Conservation (phyloP, 2,888 invertebrate genomes). For the Actias luna region DNA sequence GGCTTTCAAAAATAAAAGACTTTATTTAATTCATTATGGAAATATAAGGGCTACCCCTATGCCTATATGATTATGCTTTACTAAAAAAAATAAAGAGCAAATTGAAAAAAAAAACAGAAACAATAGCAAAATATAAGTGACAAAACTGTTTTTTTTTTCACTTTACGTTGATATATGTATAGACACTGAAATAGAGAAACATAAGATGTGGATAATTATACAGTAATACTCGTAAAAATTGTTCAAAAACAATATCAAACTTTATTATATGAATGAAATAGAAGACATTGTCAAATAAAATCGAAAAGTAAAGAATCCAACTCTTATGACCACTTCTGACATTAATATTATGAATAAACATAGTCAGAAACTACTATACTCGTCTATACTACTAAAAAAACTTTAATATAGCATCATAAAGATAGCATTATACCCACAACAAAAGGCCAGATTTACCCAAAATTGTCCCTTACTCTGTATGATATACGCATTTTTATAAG, state of each 20-base stretch:
- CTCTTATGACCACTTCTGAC: conserved; percentile 48
- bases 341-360: conserved; percentile 44
- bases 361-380: not conserved
- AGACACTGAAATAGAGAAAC: too few species aligned
- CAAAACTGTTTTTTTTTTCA: too few species aligned
- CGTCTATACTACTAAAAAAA: not conserved
- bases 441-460: conserved; percentile 68
- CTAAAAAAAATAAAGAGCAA: too few species aligned
- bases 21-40: too few species aligned
- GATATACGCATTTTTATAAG: conserved; percentile 72
- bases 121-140: too few species aligned
- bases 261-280: not conserved
- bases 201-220: too few species aligned
- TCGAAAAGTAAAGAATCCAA: conserved; percentile 35
- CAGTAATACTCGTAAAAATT: too few species aligned
- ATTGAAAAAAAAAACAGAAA: too few species aligned
- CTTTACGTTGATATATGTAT: too few species aligned
- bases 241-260: not conserved
- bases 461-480: conserved; percentile 57
- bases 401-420: conserved; percentile 58
- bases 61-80: too few species aligned
- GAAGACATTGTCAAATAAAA: not conserved
- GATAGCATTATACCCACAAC: conserved; percentile 47
- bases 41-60: too few species aligned
- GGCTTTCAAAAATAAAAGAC: too few species aligned